Evolutionary conservation across 1,140 invertebrate genomes (phyloP).

Genomic region (Megathymus violae): DNA sequence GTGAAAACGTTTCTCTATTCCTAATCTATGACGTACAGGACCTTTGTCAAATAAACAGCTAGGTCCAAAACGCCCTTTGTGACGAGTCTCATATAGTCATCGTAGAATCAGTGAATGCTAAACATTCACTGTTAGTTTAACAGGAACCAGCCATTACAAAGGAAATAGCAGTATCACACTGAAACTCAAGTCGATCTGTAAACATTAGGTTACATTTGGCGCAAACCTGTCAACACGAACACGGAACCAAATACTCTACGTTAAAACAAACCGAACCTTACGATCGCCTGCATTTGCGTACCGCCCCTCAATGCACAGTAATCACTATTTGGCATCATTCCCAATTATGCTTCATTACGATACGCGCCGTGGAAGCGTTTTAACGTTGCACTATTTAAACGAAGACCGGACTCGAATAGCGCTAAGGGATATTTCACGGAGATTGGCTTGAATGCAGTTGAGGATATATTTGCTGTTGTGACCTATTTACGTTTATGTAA

Average conservation of each 20-base stretch:
- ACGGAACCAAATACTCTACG: slow-evolving; percentile 2
- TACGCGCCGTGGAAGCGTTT: slow-evolving; percentile 25
- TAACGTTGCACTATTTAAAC: slow-evolving; percentile 19
- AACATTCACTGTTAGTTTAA: neutral
- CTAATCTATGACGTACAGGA: no score
- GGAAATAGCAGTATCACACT: neutral
- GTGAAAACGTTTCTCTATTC: no score
- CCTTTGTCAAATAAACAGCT: no score
- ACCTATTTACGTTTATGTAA: no score
- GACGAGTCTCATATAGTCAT: no score
- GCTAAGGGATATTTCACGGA: slow-evolving; percentile 7
- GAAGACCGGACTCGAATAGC: neutral
- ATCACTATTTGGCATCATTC: slow-evolving; percentile 34
- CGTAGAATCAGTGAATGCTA: neutral
- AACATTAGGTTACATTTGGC: slow-evolving; percentile 31
- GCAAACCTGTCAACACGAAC: slow-evolving; percentile 9
- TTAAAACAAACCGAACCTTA: slow-evolving; percentile 31
- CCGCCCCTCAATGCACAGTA: slow-evolving; percentile 20
- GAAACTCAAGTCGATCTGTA: slow-evolving; percentile 5
- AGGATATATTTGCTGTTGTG: neutral
- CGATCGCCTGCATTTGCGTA: slow-evolving; percentile 32
- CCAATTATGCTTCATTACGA: slow-evolving; percentile 35
- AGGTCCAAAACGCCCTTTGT: no score
- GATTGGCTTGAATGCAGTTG: neutral
- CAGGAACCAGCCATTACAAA: neutral